These are phyloP conservation scores for Melanotaenia pygmaea DNA, from an alignment of 2,797 vertebrate species.

Conservation along the genomic window DNA sequence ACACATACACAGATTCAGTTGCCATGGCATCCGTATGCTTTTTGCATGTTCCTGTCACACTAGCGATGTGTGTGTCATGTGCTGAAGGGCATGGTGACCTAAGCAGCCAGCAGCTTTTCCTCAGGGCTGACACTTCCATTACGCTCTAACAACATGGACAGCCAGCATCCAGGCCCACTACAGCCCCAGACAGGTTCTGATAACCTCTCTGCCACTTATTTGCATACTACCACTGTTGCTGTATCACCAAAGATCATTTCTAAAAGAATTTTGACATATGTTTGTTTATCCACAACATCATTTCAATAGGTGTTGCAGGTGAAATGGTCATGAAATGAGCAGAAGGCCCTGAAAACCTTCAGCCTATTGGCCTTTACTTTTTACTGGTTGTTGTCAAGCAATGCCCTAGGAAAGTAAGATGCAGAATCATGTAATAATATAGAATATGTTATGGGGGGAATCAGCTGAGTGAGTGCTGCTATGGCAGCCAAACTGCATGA, in stretches of 20 bases:
- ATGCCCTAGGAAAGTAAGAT: slow-evolving; percentile 58
- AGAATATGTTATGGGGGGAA: slow-evolving; percentile 44
- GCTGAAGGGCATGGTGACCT: slow-evolving; percentile 74
- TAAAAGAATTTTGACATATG: slow-evolving; percentile 49
- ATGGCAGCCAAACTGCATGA: slow-evolving; percentile 23
- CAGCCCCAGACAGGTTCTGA: slow-evolving; percentile 50
- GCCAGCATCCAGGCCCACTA: slow-evolving; percentile 43
- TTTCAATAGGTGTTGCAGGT: slow-evolving; percentile 52
- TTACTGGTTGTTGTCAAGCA: slow-evolving; percentile 56
- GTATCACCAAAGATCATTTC: slow-evolving; percentile 19
- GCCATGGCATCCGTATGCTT: slow-evolving; percentile 64
- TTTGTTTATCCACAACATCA: slow-evolving; percentile 52
- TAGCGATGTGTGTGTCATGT: slow-evolving; percentile 54
- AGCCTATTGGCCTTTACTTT: slow-evolving; percentile 55
- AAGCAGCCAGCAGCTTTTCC: slow-evolving; percentile 64
- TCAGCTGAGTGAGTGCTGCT: slow-evolving; percentile 23
- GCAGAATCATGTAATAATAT: slow-evolving; percentile 63
- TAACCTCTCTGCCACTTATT: slow-evolving; percentile 47
- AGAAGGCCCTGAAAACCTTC: slow-evolving; percentile 53
- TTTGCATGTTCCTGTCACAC: slow-evolving; percentile 72
- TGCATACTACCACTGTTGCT: slow-evolving; percentile 37
- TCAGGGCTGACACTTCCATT: slow-evolving; percentile 72
- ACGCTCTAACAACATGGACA: slow-evolving; percentile 66
- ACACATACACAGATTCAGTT: slow-evolving; percentile 43
- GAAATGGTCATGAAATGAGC: slow-evolving; percentile 65